Evolutionary conservation across 2,797 vertebrate species (phyloP), one percentile per base, ranked within the genome.

Genomic region (Myotis pilosus): DNA sequence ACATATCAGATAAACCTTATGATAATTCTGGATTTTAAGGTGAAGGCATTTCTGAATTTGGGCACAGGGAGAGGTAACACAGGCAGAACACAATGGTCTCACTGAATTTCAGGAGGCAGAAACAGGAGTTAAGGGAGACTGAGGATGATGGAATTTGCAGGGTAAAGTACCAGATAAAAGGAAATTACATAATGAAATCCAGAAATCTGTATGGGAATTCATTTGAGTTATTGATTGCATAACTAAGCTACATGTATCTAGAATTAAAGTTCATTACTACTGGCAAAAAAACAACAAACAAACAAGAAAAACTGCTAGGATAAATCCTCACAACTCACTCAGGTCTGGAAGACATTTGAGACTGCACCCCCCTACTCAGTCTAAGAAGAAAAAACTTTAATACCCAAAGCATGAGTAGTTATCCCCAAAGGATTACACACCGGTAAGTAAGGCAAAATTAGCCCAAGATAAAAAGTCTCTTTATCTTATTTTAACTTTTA

Each of bases 221-320:
- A 11, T 49, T 53, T 80, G 60, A 71, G 53, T 71, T 69, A 86
- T 2, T 87, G 47, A 44, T 10, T 81, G 22, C 75, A 71, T 22
- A 81, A 92, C 76, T 76, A 92, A 75, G 22, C 30, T 82, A 28
- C 23, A 62, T 33, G 23, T 91, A 10, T 47, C 8, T 47, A 79
- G 71, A 17, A 87, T 94, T 96, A 71, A 89, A 96, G n/a, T 94
- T 86, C 55, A 53, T 64, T 76, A 86, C 8, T 75, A 6, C 9
- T 68, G n/a, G 6, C 72, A n/a, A 47, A n/a, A 6, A 36, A 10
- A 30, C 23, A 25, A 30, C 44, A n/a, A 49, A n/a, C 7, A 20
- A 60, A 22, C 19, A 49, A 75, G 23, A 47, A 79, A 55, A 49
- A 22, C 22, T 53, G 19, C 57, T 82, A 23, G 44, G 22, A 13